Percentiles rank a stretch among this genome's conserved stretches.
Evolutionary conservation across 2,797 vertebrate genomes (phyloP).

Genomic region (Sylvilagus floridanus): DNA sequence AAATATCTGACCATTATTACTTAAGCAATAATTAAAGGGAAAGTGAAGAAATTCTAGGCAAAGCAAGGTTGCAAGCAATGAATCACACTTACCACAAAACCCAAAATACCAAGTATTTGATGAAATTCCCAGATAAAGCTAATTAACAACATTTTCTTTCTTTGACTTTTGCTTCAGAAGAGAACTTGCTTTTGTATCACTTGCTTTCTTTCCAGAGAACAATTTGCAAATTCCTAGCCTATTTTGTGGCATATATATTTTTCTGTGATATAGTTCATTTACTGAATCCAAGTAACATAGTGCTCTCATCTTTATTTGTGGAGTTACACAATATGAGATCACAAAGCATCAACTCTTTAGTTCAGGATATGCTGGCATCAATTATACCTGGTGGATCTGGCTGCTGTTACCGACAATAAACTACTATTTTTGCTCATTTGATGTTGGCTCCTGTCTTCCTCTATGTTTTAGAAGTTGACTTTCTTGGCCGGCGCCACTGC

Average conservation of each 20-base stretch:
- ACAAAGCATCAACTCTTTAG: slow-evolving; percentile 25
- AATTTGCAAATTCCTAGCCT: slow-evolving; percentile 1
- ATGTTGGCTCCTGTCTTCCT: neutral
- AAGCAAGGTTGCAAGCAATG: slow-evolving; percentile 2
- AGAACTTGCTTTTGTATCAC: slow-evolving; percentile 20
- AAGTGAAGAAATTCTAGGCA: slow-evolving; percentile 52
- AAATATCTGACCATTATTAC: slow-evolving; percentile 50
- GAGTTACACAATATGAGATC: neutral
- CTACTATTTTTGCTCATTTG: neutral
- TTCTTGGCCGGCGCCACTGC: fast-evolving
- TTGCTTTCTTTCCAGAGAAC: slow-evolving; percentile 2
- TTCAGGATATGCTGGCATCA: neutral
- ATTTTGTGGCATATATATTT: slow-evolving; percentile 59
- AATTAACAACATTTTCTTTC: slow-evolving; percentile 43
- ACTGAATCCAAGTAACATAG: slow-evolving; percentile 24
- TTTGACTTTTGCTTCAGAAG: slow-evolving; percentile 1
- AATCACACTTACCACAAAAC: slow-evolving; percentile 65
- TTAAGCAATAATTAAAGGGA: slow-evolving; percentile 64
- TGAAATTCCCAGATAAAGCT: slow-evolving; percentile 69
- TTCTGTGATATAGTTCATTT: slow-evolving; percentile 41
- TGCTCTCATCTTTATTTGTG: neutral
- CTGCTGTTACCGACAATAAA: neutral
- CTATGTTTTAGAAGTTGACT: neutral
- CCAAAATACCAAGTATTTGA: slow-evolving; percentile 49
- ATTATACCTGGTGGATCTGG: neutral